Percentiles rank a stretch among this genome's conserved stretches.
These are phyloP conservation scores for Eueides isabella DNA, from an alignment of 1,140 invertebrate genomes.

Conservation along the genomic window DNA sequence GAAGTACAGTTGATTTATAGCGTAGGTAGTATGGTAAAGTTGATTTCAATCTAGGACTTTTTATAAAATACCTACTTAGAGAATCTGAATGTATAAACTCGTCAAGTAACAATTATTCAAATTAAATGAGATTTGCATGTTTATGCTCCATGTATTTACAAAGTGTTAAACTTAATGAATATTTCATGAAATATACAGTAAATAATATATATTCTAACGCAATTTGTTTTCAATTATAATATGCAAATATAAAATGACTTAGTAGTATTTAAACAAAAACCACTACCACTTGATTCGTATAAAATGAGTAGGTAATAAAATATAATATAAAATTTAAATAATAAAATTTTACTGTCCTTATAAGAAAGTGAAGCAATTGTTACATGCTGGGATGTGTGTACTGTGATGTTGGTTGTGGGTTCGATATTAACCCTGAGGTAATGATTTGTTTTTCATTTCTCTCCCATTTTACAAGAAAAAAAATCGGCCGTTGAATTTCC, in stretches of 20 bases:
- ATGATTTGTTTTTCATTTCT: too few species aligned
- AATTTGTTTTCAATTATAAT: slow-evolving; percentile 14
- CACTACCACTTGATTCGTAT: neutral
- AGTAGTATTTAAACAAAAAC: neutral
- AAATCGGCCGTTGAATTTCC: too few species aligned
- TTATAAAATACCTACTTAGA: too few species aligned
- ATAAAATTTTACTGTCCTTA: slow-evolving; percentile 6
- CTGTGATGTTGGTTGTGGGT: too few species aligned
- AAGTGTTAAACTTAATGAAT: neutral
- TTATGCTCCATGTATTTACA: neutral
- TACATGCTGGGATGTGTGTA: too few species aligned
- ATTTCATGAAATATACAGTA: neutral
- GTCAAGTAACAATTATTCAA: neutral
- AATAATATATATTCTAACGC: neutral
- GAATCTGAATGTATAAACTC: too few species aligned
- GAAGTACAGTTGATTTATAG: too few species aligned
- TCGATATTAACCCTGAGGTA: too few species aligned
- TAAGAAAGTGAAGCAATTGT: neutral
- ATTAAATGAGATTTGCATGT: neutral
- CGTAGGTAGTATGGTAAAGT: too few species aligned
- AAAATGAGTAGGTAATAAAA: neutral
- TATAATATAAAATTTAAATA: too few species aligned
- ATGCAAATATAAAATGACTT: neutral
- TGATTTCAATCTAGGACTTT: too few species aligned
- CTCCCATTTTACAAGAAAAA: too few species aligned